A percentile compares a stretch with the other conserved stretches of the same genome.
Evolutionary conservation across 1,140 invertebrate species (phyloP).

Genomic region (Drosophila malerkotliana): DNA sequence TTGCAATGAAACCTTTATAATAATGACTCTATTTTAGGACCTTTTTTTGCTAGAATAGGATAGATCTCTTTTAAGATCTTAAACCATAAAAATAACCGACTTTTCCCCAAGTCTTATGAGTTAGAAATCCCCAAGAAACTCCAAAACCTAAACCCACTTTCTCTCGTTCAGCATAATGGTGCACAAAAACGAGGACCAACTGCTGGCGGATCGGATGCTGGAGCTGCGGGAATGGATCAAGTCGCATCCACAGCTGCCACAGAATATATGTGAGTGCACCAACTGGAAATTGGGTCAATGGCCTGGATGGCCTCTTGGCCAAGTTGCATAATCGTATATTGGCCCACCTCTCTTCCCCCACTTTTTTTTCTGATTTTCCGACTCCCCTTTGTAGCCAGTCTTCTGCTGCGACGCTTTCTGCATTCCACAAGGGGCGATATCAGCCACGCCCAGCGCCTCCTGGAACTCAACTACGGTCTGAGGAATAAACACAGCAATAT

Average conservation of each 20-base stretch:
- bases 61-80: no score
- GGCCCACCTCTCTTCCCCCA: not conserved
- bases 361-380: not conserved
- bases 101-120: no score
- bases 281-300: conserved; percentile 6
- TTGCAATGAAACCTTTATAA: no score
- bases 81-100: not conserved
- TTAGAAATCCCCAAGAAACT: no score
- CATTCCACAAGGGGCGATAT: conserved; percentile 85
- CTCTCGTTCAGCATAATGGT: conserved; percentile 43
- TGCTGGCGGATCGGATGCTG: conserved; percentile 85
- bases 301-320: conserved; percentile 3
- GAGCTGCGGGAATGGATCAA: conserved; percentile 89
- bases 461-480: conserved; percentile 88
- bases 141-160: not conserved
- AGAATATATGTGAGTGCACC: conserved; percentile 87
- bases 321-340: conserved; percentile 44
- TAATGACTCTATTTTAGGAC: no score
- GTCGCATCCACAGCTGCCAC: conserved; percentile 90
- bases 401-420: conserved; percentile 72
- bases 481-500: conserved; percentile 87
- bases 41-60: no score
- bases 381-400: conserved; percentile 35
- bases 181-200: conserved; percentile 58
- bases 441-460: conserved; percentile 86